Base-by-base conservation (phyloP, 2,888 invertebrate genomes). In the Nomada ruficornis region DNA sequence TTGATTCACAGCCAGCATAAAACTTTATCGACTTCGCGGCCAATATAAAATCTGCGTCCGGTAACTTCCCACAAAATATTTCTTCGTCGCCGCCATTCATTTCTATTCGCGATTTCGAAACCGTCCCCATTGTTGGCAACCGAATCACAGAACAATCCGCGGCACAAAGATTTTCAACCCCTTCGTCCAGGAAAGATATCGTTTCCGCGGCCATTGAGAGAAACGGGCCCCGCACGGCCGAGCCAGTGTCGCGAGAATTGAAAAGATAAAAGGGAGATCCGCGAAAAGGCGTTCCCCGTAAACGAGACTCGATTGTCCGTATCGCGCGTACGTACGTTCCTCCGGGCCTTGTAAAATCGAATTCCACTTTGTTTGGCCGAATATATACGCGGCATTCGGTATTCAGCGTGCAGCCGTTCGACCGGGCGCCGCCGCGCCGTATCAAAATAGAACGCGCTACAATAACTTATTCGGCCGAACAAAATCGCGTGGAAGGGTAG, bases 401-500 rank as follows among this genome's bases (percentile, higher is more conserved):
- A 92, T 92, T 92, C 92, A 89, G 89, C 77, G 88, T 89, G 88
- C 84, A 87, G 88, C 83, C 79, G 81, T 64, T 70, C 78, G 85
- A 74, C 82, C 81, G 55, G 80, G 83, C 85, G 79, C 82, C 82
- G 86, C 80, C 90, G 90, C 20, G 54, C 57, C 57, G 90, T 93
- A 93, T 93, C 93, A 93, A 93, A 93, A 93, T 93, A 92, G 93
- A 92, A 88, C 91, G 89, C 84, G 90, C 91, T 91, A 93, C 93
- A 93, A 93, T 93, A 93, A 93, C 91, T 93, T 93, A 93, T 93
- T 93, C 93, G 91, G 83, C 88, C 90, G 91, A 91, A 91, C 91
- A 91, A 93, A 93, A 93, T 92, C 90, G 91, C 63, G 77, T 71
- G 85, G 77, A 85, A 85, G 91, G 88, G 90, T 92, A 91, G 93